These are phyloP conservation scores for pig (Sus scrofa) DNA, from an alignment of 2,113 vertebrate genomes.

Conservation along the genomic window DNA sequence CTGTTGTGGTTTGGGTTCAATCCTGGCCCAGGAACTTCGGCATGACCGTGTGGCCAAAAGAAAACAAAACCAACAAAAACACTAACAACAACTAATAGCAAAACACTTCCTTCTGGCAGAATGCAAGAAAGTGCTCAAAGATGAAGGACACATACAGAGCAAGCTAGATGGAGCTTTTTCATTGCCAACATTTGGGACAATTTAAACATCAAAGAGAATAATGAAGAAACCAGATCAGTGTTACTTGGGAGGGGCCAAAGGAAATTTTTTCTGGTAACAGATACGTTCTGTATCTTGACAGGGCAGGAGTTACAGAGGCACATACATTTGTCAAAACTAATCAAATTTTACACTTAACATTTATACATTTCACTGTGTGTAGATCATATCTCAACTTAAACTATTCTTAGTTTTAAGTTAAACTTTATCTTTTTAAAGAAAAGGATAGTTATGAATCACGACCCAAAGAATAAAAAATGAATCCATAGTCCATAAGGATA, in stretches of 20 bases:
- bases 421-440: neutral
- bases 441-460: neutral
- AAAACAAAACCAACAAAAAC: too few relatives aligned
- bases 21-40: too few relatives aligned
- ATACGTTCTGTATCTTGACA: neutral
- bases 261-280: neutral
- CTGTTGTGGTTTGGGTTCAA: too few relatives aligned
- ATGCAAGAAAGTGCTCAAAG: neutral
- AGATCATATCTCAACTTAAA: neutral
- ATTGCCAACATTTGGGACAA: neutral
- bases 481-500: neutral
- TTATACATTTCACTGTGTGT: neutral
- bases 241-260: neutral
- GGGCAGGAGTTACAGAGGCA: neutral
- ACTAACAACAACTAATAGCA: neutral
- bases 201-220: conserved; percentile 53
- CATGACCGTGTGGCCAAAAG: too few relatives aligned
- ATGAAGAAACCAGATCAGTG: neutral
- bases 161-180: neutral
- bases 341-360: neutral
- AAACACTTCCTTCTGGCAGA: neutral
- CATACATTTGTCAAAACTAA: neutral
- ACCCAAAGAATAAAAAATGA: neutral
- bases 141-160: neutral
- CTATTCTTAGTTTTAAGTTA: neutral